These are phyloP conservation scores for Benitochromis conjunctus DNA, from an alignment of 2,113 vertebrate species.

Conservation along the genomic window DNA sequence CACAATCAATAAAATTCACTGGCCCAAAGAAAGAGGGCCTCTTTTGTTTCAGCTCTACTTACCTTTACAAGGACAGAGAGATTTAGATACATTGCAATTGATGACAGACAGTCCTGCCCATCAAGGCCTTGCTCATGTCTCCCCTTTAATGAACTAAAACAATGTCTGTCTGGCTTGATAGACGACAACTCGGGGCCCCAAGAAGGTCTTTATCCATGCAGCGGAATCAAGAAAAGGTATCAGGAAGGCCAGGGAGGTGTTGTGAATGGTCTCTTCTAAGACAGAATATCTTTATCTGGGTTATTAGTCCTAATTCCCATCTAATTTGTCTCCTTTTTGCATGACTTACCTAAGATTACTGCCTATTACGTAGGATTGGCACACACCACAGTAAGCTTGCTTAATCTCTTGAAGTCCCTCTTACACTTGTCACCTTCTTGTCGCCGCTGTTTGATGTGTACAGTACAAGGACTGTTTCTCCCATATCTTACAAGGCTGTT, in stretches of 20 bases:
- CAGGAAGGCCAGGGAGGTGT: not conserved
- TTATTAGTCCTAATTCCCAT: not conserved
- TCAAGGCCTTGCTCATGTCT: slow-evolving; percentile 46
- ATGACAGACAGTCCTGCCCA: slow-evolving; percentile 25
- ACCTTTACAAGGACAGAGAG: slow-evolving; percentile 44
- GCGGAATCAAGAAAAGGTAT: not conserved
- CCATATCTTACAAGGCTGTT: not conserved
- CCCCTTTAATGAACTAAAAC: slow-evolving; percentile 43
- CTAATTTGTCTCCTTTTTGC: not conserved
- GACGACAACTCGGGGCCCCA: not conserved
- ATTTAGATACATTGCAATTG: slow-evolving; percentile 44
- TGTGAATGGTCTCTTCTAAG: not conserved
- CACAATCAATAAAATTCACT: slow-evolving; percentile 32
- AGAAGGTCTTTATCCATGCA: not conserved
- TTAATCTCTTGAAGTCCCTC: not conserved
- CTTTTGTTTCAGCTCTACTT: slow-evolving; percentile 35
- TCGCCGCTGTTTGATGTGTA: not conserved
- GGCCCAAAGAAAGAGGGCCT: slow-evolving; percentile 1
- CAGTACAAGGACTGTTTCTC: not conserved
- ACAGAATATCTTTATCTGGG: not conserved
- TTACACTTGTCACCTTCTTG: not conserved
- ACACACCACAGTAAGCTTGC: not conserved
- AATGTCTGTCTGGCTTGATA: slow-evolving; percentile 23
- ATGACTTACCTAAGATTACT: not conserved
- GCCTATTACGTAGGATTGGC: not conserved